phyloP scores from a whole-genome alignment of 2,797 vertebrate species.

The Chloroceryle amazona region DNA sequence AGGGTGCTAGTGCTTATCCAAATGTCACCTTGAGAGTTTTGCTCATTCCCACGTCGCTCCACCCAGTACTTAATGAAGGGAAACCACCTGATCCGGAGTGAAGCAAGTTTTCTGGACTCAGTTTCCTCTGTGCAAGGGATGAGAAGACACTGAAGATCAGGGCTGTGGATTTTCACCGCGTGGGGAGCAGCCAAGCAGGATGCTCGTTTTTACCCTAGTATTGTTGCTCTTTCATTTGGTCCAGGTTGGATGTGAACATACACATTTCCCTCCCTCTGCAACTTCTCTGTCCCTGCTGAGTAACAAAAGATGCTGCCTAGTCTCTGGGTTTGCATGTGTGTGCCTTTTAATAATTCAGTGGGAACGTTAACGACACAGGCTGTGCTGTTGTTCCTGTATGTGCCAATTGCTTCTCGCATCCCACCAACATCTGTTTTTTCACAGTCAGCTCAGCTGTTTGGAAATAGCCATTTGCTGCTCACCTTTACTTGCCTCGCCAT shows the following conservation, averaged over 20 bases:
- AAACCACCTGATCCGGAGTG: neutral
- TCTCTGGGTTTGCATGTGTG: neutral
- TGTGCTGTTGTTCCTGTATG: neutral
- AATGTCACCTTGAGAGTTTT: neutral
- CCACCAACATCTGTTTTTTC: slow-evolving; percentile 35
- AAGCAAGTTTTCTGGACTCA: neutral
- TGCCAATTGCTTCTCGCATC: neutral
- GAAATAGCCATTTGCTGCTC: slow-evolving; percentile 53
- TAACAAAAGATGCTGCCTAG: neutral
- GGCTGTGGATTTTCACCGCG: neutral
- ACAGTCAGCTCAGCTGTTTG: neutral
- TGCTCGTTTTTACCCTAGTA: neutral
- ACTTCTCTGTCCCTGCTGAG: neutral
- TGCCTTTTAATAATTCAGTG: neutral
- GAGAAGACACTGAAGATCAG: neutral
- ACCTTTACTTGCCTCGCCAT: slow-evolving; percentile 49
- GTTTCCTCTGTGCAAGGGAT: neutral
- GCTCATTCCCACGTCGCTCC: neutral
- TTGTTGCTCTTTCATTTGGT: neutral
- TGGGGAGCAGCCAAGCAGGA: neutral
- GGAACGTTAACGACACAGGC: neutral
- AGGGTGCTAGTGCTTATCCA: neutral
- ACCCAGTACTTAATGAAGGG: neutral
- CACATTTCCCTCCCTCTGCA: neutral
- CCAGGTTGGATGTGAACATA: neutral